Conservation (phyloP, 2,888 invertebrate genomes). For the Nebria brevicollis region DNA sequence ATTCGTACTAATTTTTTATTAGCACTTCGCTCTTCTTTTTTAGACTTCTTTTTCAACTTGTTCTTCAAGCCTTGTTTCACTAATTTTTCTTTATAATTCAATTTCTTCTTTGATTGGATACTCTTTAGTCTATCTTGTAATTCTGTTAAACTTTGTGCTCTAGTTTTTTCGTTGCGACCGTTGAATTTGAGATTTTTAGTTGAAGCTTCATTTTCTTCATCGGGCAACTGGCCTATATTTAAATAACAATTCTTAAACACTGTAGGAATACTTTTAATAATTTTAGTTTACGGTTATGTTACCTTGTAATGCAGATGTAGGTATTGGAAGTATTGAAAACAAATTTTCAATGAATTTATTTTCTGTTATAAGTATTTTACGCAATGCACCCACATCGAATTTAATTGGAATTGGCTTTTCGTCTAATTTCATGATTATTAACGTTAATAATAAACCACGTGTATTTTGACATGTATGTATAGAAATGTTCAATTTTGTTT, state of each 20-base stretch:
- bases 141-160: slow-evolving; percentile 73
- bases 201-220: slow-evolving; percentile 58
- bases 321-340: slow-evolving; percentile 68
- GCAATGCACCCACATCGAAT: slow-evolving; percentile 59
- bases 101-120: slow-evolving; percentile 70
- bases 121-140: slow-evolving; percentile 72
- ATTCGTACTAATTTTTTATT: slow-evolving; percentile 61
- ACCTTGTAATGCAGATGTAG: slow-evolving; percentile 58
- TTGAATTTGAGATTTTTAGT: slow-evolving; percentile 9
- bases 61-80: slow-evolving; percentile 74
- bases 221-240: slow-evolving; percentile 40
- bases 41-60: slow-evolving; percentile 74
- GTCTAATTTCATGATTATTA: background rate
- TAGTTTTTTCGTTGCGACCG: slow-evolving; percentile 51
- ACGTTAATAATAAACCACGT: background rate
- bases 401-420: background rate
- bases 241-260: background rate
- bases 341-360: slow-evolving; percentile 69
- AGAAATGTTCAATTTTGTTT: too few relatives aligned
- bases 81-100: slow-evolving; percentile 73
- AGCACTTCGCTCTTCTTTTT: slow-evolving; percentile 67
- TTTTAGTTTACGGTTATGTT: slow-evolving; percentile 17
- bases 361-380: slow-evolving; percentile 66
- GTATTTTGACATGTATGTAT: background rate
- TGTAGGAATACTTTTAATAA: background rate